phyloP scores from a whole-genome alignment of 2,888 invertebrate genomes.

The Drosophila peninsularis region DNA sequence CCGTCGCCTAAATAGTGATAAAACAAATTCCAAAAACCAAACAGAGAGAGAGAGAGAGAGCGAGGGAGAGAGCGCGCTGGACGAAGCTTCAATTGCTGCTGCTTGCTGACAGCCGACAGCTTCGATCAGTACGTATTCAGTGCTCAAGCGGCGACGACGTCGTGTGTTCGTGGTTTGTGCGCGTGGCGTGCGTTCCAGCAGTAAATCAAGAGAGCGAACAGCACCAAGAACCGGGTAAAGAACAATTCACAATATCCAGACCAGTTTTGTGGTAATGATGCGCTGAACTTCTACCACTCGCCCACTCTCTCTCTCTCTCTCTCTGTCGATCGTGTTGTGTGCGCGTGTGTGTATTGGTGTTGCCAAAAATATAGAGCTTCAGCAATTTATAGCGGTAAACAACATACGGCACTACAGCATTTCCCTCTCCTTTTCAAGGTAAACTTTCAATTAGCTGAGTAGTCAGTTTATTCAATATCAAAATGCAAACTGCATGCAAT shows the following conservation, averaged over 20 bases:
- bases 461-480: conserved; percentile 3
- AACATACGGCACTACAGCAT: conserved; percentile 29
- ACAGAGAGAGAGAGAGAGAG: conserved; percentile 10
- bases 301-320: neutral
- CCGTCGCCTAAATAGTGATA: conserved; percentile 52
- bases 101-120: conserved; percentile 18
- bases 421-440: conserved; percentile 58
- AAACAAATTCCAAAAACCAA: conserved; percentile 46
- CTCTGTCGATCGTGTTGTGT: conserved; percentile 9
- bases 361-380: conserved; percentile 62
- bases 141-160: conserved; percentile 62
- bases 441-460: conserved; percentile 51
- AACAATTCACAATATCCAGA: conserved; percentile 45
- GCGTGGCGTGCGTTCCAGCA: conserved; percentile 54
- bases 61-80: conserved; percentile 4
- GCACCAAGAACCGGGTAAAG: conserved; percentile 25
- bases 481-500: conserved; percentile 22
- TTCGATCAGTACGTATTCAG: conserved; percentile 70
- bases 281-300: conserved; percentile 50
- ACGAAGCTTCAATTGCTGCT: conserved; percentile 39
- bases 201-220: conserved; percentile 27
- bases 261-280: conserved; percentile 66
- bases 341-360: conserved; percentile 42
- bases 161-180: conserved; percentile 29
- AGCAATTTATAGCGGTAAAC: conserved; percentile 46